Base-by-base conservation (phyloP, 2,113 vertebrate species). In the Ceyx cyanopectus region DNA sequence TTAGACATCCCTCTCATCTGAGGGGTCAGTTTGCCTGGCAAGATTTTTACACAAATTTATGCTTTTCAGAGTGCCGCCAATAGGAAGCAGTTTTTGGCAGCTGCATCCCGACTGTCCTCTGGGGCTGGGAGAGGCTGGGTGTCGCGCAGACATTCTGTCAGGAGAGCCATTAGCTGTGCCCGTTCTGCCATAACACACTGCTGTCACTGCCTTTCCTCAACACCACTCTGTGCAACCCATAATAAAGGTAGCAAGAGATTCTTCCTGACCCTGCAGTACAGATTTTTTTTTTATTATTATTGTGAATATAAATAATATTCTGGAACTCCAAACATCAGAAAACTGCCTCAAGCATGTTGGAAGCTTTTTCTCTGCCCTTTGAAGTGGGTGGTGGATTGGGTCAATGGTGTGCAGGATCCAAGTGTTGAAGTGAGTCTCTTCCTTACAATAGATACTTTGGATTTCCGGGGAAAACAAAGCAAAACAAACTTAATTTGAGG, bases 121-220 rank as follows among this genome's bases (percentile, higher is more conserved):
- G 8, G 6, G 27, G 9, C 20, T 50, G 11, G 40, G 62, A 53
- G 45, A 41, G 34, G 27, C 40, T 0, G 2, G 2, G 7, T 65
- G n/a, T 67, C 3, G 0, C 29, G 5, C 6, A 4, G 27, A 32
- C 22, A 2, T 78, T 87, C 8, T 34, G 58, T 13, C 15, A 26
- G 13, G 37, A 3, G 2, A 9, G 17, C 29, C 3, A 3, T 45
- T 41, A 29, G 54, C 34, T 30, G 79, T 46, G 10, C 18, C 1
- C 8, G 2, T 7, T 43, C 63, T 68, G 30, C 23, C 34, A 9
- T 50, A 0, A 0, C 0, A 2, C 23, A 0, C 0, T 40, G 11
- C 18, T 41, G 56, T 87, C 11, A 4, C 20, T 9, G 1, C 41
- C 14, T 18, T 72, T 78, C 32, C 27, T 90, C 34, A 60, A 2